Conservation (phyloP, 2,888 invertebrate genomes). For the Caenorhabditis auriculariae region DNA sequence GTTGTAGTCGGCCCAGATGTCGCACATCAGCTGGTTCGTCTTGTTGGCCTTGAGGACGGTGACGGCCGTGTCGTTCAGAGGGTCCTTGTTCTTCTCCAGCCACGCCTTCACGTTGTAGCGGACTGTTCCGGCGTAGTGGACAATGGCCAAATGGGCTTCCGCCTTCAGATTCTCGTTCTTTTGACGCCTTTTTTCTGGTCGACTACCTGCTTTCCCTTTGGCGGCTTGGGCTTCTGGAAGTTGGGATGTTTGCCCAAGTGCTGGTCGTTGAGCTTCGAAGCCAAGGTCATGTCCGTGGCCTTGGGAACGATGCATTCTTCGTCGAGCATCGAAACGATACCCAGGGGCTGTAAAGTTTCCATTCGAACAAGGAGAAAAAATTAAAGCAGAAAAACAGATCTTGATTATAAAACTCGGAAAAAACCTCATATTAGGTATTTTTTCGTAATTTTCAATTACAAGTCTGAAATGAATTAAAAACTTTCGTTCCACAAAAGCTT, state of each 20-base stretch:
- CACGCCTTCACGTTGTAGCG: constrained; percentile 98
- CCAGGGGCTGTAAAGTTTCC: constrained; percentile 52
- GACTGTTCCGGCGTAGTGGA: constrained; percentile 72
- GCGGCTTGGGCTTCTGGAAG: constrained; percentile 64
- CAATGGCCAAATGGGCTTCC: constrained; percentile 67
- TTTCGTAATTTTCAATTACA: too few species aligned
- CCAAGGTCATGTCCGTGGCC: constrained; percentile 59
- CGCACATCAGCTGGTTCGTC: constrained; percentile 78
- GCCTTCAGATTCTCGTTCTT: constrained; percentile 25
- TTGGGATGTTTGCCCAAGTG: constrained; percentile 63
- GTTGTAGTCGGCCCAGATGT: constrained; percentile 66
- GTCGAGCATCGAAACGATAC: constrained; percentile 63
- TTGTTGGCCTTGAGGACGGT: constrained; percentile 61
- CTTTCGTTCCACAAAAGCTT: too few species aligned
- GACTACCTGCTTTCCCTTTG: constrained; percentile 64
- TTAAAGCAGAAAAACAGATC: constrained; percentile 66
- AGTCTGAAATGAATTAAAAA: too few species aligned
- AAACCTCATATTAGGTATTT: too few species aligned
- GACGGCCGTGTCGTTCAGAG: constrained; percentile 67
- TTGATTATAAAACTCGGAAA: too few species aligned
- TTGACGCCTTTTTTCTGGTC: background rate
- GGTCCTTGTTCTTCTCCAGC: constrained; percentile 91
- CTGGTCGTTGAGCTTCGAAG: constrained; percentile 61
- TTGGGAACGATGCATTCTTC: constrained; percentile 64
- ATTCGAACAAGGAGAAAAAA: background rate